These are phyloP conservation scores for Mythimna lalbum DNA, from an alignment of 2,888 invertebrate species.

Conservation along the genomic window DNA sequence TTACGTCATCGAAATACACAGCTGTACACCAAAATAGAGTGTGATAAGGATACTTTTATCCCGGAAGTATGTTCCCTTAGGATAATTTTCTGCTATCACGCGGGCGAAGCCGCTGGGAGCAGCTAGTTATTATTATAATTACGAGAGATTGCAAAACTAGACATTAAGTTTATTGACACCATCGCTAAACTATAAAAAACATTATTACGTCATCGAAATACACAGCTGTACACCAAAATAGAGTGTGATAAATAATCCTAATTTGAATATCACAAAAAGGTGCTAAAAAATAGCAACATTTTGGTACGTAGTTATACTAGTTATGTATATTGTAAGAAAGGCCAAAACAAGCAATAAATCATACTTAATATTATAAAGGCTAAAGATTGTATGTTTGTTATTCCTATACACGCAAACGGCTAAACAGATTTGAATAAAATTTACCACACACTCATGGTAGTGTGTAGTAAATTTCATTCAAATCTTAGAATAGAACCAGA, in stretches of 20 bases:
- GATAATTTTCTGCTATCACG: too few species aligned
- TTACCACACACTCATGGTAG: too few species aligned
- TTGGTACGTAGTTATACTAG: too few species aligned
- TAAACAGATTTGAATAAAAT: neutral
- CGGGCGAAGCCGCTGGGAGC: too few species aligned
- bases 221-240: neutral
- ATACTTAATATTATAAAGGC: neutral
- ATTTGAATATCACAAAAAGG: slow-evolving; percentile 7
- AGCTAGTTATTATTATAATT: too few species aligned
- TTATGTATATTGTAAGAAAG: neutral
- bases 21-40: neutral
- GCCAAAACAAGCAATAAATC: neutral
- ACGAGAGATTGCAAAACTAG: neutral
- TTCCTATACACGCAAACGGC: neutral
- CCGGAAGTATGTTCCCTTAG: too few species aligned
- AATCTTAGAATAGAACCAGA: too few species aligned
- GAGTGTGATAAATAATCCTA: slow-evolving; percentile 7
- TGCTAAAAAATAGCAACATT: neutral
- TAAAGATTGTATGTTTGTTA: neutral
- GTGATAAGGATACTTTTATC: too few species aligned
- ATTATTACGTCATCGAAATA: slow-evolving; percentile 1
- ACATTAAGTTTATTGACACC: neutral
- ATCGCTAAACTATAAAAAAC: neutral
- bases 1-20: slow-evolving; percentile 1
- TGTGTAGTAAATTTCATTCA: too few species aligned